Conservation (phyloP, 2,113 vertebrate species). For the human (Homo sapiens) region GRCh38 chr1:41934501-41935000, state of each 20-base stretch:
- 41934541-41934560: neutral
- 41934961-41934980: neutral
- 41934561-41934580: neutral
- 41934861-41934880: neutral
- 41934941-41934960: slow-evolving; percentile 3
- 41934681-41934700: neutral
- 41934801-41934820: neutral
- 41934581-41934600: slow-evolving; percentile 1
- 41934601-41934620: neutral
- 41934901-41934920: slow-evolving; percentile 11
- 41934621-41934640: neutral
- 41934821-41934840: neutral
- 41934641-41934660: neutral
- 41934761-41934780: neutral
- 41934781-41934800: neutral
- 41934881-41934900: neutral
- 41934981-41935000: neutral
- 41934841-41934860: neutral
- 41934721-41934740: neutral
- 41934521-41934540: neutral
- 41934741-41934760: neutral
- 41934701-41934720: neutral
- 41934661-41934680: slow-evolving; percentile 6
- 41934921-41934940: neutral
- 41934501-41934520: neutral